Evolutionary conservation across 2,113 vertebrate genomes (phyloP).

Genomic region (Engraulis encrasicolus): DNA sequence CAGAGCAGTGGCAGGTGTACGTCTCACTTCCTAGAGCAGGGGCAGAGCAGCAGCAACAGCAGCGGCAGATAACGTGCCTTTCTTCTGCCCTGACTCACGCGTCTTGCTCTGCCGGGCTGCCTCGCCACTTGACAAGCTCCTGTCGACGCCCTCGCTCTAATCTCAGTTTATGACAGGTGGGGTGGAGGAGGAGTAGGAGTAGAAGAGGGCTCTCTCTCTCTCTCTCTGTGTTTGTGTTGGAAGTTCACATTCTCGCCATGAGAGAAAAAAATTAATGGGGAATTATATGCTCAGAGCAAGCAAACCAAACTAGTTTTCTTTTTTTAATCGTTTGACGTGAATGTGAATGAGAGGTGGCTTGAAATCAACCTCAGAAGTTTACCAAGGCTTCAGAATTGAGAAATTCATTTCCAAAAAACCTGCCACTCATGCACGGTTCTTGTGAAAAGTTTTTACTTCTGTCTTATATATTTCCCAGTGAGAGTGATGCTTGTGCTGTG

Average conservation of each 20-base stretch:
- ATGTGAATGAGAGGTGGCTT: constrained; percentile 23
- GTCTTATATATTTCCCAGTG: background rate
- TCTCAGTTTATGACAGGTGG: constrained; percentile 71
- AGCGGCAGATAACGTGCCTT: constrained; percentile 69
- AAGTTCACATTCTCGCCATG: constrained; percentile 61
- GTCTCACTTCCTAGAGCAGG: constrained; percentile 67
- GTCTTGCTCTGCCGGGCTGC: constrained; percentile 61
- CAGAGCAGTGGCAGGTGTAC: constrained; percentile 55
- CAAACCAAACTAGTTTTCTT: constrained; percentile 19
- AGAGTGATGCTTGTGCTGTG: background rate
- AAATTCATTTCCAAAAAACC: background rate
- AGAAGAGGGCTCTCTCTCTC: no score
- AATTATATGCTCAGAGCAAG: background rate
- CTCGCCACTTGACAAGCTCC: constrained; percentile 70
- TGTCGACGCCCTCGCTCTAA: constrained; percentile 72
- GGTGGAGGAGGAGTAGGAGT: constrained; percentile 60
- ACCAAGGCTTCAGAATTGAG: background rate
- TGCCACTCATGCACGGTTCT: background rate
- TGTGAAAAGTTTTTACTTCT: background rate
- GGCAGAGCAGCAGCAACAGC: no score
- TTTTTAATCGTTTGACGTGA: constrained; percentile 23
- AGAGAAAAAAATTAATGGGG: constrained; percentile 32
- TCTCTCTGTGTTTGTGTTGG: constrained; percentile 73
- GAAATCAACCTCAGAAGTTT: background rate
- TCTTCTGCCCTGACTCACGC: constrained; percentile 68